A percentile compares a stretch with the other conserved stretches of the same genome.
Conservation (phyloP, 2,888 invertebrate genomes). For the Drosophila borborema region DNA sequence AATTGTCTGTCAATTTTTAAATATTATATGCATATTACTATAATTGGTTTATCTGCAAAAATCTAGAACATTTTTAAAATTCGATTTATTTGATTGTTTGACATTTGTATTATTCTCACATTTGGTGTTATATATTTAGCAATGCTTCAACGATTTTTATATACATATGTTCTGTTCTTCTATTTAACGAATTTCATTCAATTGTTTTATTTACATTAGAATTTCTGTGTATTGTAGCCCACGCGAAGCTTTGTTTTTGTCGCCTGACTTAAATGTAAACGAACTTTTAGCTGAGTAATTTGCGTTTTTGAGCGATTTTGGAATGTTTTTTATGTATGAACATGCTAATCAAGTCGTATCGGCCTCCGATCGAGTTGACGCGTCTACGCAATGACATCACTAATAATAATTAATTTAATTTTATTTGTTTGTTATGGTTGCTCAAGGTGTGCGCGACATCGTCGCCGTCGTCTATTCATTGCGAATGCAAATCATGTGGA, state of each 20-base stretch:
- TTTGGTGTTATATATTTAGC: conserved; percentile 7
- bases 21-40: no score
- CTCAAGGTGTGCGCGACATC: conserved; percentile 26
- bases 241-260: conserved; percentile 44
- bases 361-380: conserved; percentile 35
- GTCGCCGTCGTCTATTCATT: conserved; percentile 14
- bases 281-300: conserved; percentile 11
- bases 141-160: conserved; percentile 12
- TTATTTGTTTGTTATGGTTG: conserved; percentile 17
- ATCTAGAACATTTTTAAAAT: background rate
- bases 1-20: no score
- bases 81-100: background rate
- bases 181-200: background rate
- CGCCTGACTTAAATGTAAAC: conserved; percentile 22
- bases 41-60: background rate
- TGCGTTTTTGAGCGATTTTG: conserved; percentile 20
- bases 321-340: conserved; percentile 16
- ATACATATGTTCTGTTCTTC: background rate
- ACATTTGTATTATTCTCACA: background rate
- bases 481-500: conserved; percentile 25
- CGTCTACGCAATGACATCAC: conserved; percentile 74
- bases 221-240: conserved; percentile 23
- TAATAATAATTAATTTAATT: conserved; percentile 29
- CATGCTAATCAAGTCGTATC: conserved; percentile 66
- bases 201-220: conserved; percentile 16